Base-by-base conservation (phyloP, 2,797 vertebrate genomes). In the Siniperca scherzeri region DNA sequence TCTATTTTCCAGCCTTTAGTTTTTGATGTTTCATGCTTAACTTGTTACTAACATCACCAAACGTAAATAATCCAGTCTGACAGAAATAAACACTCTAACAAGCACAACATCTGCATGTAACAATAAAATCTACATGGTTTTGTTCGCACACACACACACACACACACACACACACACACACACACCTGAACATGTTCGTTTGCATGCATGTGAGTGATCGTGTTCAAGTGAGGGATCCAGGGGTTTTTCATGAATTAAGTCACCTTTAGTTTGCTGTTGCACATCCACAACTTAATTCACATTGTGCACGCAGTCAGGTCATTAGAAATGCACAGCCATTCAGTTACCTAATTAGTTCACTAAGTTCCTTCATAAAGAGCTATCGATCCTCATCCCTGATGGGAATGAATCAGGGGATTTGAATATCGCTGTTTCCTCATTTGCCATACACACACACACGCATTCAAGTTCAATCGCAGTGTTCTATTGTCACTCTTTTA, bases 341-440 rank as follows among this genome's bases (percentile, higher is more conserved):
- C 86, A 56, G 74, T 85, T 78, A 79, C 79, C 90, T 92, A 93
- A 93, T 93, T 93, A 91, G 91, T 86, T 90, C 76, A 42, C 92
- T 91, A 90, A 92, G 89, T 91, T 87, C 83, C 86, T 90, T 93
- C 89, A 92, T 94, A 88, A 93, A 89, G 91, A 89, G 84, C 72
- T 88, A 94, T 94, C 77, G 93, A 94, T 93, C 88, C 80, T 84
- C 77, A 62, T 80, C 72, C 86, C 90, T 87, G 85, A 72, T 78
- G 89, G 87, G 85, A 78, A 73, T 72, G 65, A 89, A 91, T 82
- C 80, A 52, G 70, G 76, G 81, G 84, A 88, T 89, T 88, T 80
- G 68, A 85, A 90, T 89, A 87, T 85, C 33, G 13, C 79, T 84
- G 55, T 83, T 88, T 89, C 65, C 76, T 78, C 70, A 52, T 64